Evolutionary conservation across 2,888 invertebrate species (phyloP), one percentile per base, ranked within the genome.

Genomic region (Brenthis ino): DNA sequence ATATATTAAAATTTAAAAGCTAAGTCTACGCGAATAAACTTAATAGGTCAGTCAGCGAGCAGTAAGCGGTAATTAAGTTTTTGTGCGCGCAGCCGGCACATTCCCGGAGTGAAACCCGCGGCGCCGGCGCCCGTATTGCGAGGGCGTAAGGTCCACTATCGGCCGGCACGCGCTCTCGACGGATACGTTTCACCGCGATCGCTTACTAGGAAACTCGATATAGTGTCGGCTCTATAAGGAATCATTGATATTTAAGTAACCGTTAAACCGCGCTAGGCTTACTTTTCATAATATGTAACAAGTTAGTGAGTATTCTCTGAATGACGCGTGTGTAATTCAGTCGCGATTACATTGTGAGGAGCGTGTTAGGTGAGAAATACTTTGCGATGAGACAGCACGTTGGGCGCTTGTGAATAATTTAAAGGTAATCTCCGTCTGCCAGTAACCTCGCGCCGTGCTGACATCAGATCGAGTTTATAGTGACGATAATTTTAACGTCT

Each of bases 131-230:
- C 0, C 61, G 33, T 28, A 43, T 43, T 11, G 11, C 37, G 0
- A 8, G 57, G 8, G 43, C 57, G 16, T 57, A 43, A 6, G 13
- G 16, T 16, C 43, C 51, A 53, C n/a, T 16, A 2, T 16, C 51
- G n/a, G 14, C 14, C n/a, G n/a, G 51, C 33, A 6, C 37, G 37
- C 57, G n/a, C 47, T 28, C 28, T 28, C 58, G 47, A 28, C 28
- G 16, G 28, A 0, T n/a, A 37, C 57, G 57, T n/a, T 57, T 37
- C 37, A 8, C 57, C n/a, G 57, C 37, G 14, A n/a, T 43, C 47
- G 57, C 43, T 57, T 58, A 58, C 43, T 57, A n/a, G 43, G 57
- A 47, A 47, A 58, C 57, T 11, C 47, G 57, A 58, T 47, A 58
- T 43, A 8, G 12, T 43, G 51, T 53, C 14, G n/a, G 51, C 6